These are phyloP conservation scores for Lypha dubia DNA, from an alignment of 2,888 invertebrate genomes.

Conservation along the genomic window DNA sequence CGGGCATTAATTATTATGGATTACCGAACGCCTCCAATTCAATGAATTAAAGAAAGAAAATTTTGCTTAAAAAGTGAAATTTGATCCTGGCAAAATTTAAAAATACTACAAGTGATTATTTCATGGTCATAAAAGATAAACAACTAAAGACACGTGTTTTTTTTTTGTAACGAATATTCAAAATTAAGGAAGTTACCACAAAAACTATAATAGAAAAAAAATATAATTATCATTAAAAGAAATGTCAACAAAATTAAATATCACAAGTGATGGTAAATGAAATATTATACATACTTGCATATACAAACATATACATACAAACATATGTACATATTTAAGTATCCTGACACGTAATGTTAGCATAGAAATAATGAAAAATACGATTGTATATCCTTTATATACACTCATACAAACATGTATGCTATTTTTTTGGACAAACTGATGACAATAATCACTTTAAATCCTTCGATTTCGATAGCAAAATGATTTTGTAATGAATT, in stretches of 20 bases:
- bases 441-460: neutral
- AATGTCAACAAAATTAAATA: constrained; percentile 63
- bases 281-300: neutral
- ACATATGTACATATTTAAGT: neutral
- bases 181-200: constrained; percentile 28
- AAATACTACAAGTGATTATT: neutral
- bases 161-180: neutral
- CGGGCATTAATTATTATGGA: constrained; percentile 38
- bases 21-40: constrained; percentile 5
- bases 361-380: neutral
- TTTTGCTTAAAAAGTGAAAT: constrained; percentile 61
- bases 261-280: constrained; percentile 61
- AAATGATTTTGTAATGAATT: neutral
- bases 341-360: neutral
- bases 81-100: constrained; percentile 48
- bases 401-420: neutral
- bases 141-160: neutral
- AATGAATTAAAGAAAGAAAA: constrained; percentile 7
- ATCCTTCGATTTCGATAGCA: neutral
- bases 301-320: neutral
- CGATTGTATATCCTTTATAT: neutral
- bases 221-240: neutral
- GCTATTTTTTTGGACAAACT: too few species aligned
- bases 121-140: neutral
- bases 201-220: constrained; percentile 20